Evolutionary conservation across 2,888 invertebrate species (phyloP).

Genomic region (Luffia ferchaultella): DNA sequence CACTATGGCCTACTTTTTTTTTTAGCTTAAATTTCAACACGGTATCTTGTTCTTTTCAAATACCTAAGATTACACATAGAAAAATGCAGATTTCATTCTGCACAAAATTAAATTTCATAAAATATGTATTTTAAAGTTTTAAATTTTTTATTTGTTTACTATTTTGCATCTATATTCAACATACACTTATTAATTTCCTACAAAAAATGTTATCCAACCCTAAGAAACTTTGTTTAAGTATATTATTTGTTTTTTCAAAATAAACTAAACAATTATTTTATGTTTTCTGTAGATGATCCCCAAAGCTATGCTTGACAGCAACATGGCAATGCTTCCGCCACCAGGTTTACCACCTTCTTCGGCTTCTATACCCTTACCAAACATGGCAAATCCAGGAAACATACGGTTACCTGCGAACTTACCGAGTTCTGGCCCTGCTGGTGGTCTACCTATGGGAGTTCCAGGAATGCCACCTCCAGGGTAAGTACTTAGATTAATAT

Average conservation of each 20-base stretch:
- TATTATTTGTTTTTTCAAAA: too few relatives aligned
- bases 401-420: constrained; percentile 10
- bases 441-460: constrained; percentile 14
- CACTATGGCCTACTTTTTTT: too few relatives aligned
- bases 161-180: background rate
- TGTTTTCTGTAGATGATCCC: constrained; percentile 39
- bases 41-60: too few relatives aligned
- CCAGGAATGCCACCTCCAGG: constrained; percentile 41
- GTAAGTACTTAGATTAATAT: constrained; percentile 22
- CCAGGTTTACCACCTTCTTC: background rate
- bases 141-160: background rate
- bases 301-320: constrained; percentile 35
- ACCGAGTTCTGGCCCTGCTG: constrained; percentile 13
- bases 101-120: too few relatives aligned
- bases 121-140: too few relatives aligned
- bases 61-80: too few relatives aligned
- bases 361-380: constrained; percentile 4
- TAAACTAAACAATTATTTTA: too few relatives aligned
- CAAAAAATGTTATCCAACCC: too few relatives aligned
- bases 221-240: too few relatives aligned
- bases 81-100: too few relatives aligned
- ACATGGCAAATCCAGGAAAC: constrained; percentile 3
- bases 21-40: too few relatives aligned
- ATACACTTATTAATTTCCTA: background rate
- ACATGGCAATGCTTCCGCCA: background rate